phyloP scores from a whole-genome alignment of 23 tunicate species.

The Styela clava region DNA sequence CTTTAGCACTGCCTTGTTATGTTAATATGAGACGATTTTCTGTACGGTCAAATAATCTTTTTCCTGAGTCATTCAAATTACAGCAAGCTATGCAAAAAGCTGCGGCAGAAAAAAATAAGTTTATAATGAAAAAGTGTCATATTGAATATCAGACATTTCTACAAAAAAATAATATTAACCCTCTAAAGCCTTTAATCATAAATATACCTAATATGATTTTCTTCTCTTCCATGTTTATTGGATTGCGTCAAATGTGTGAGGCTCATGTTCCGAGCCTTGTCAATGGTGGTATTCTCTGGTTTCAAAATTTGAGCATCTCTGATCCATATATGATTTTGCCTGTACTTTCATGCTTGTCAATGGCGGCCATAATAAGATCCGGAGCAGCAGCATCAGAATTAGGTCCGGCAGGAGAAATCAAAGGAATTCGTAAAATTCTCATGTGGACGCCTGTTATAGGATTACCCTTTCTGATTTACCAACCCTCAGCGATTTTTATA shows the following conservation, averaged over 20 bases:
- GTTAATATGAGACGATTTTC: conserved; percentile 52
- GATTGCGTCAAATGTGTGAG: conserved; percentile 50
- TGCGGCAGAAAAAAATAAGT: not conserved
- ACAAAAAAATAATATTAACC: conserved; percentile 45
- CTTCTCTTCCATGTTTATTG: conserved; percentile 72
- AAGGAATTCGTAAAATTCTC: conserved; percentile 33
- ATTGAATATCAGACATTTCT: conserved; percentile 54
- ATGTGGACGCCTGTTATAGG: conserved; percentile 46
- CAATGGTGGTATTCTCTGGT: conserved; percentile 71
- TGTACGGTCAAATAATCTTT: conserved; percentile 36
- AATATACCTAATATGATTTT: conserved; percentile 55
- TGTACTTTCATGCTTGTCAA: conserved; percentile 33
- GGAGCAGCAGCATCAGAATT: conserved; percentile 74
- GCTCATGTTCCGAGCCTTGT: conserved; percentile 50
- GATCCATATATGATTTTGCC: conserved; percentile 80
- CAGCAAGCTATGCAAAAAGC: conserved; percentile 1
- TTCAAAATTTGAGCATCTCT: conserved; percentile 42
- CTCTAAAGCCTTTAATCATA: conserved; percentile 40
- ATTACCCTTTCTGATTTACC: conserved; percentile 56
- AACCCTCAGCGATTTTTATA: conserved; percentile 71
- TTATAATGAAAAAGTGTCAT: not conserved
- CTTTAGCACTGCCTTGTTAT: conserved; percentile 49
- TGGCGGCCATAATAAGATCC: conserved; percentile 50
- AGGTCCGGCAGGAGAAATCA: conserved; percentile 48
- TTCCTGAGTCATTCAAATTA: conserved; percentile 43